Conservation (phyloP, 2,113 vertebrate genomes). For the Apistogramma diplotaenia region DNA sequence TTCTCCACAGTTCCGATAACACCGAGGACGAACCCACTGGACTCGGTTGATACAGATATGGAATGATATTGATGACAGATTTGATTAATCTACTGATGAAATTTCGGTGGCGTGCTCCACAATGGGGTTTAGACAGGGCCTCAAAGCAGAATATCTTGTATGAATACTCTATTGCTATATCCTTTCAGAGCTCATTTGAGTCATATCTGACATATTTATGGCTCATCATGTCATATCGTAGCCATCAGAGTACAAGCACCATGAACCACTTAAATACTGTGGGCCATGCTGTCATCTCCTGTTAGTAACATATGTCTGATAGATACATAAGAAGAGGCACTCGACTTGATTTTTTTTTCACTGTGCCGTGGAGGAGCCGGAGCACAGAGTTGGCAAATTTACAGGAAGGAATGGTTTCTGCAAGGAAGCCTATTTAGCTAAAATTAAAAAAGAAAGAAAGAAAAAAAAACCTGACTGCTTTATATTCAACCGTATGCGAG, state of each 20-base stretch:
- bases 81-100: slow-evolving; percentile 66
- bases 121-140: slow-evolving; percentile 58
- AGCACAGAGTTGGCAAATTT: slow-evolving; percentile 19
- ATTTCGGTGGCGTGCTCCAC: slow-evolving; percentile 46
- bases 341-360: slow-evolving; percentile 55
- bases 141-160: slow-evolving; percentile 60
- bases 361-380: slow-evolving; percentile 9
- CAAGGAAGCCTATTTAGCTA: slow-evolving; percentile 37
- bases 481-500: slow-evolving; percentile 15
- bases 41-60: slow-evolving; percentile 60
- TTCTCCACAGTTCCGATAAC: neutral
- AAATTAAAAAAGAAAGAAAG: neutral
- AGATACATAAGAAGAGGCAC: slow-evolving; percentile 65
- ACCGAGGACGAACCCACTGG: slow-evolving; percentile 8
- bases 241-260: slow-evolving; percentile 70
- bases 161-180: slow-evolving; percentile 61
- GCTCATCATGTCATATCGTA: slow-evolving; percentile 72
- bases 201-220: slow-evolving; percentile 76
- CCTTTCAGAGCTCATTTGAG: slow-evolving; percentile 73
- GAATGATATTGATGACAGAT: slow-evolving; percentile 69
- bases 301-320: slow-evolving; percentile 71
- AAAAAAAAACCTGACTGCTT: slow-evolving; percentile 15
- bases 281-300: slow-evolving; percentile 73
- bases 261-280: slow-evolving; percentile 77
- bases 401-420: slow-evolving; percentile 20